A percentile compares a stretch with the other conserved stretches of the same genome.
These are phyloP conservation scores for Drosophila subquinaria DNA, from an alignment of 2,888 invertebrate genomes.

Conservation along the genomic window DNA sequence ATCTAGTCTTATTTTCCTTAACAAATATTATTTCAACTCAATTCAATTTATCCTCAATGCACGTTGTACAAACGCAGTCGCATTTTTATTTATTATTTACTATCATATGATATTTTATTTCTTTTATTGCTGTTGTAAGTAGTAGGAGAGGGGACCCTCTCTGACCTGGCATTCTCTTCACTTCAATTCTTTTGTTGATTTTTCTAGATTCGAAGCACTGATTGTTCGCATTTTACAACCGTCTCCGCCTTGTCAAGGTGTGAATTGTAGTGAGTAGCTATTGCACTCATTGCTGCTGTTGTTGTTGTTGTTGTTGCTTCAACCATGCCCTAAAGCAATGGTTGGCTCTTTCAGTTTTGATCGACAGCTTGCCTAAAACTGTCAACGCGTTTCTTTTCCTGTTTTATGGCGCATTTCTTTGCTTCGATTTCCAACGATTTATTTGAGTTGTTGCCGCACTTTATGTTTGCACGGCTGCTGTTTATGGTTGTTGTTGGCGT, in stretches of 20 bases:
- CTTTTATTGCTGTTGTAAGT: conserved; percentile 20
- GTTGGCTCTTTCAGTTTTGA: conserved; percentile 58
- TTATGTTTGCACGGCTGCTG: conserved; percentile 74
- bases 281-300: conserved; percentile 38
- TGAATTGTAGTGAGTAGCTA: conserved; percentile 56
- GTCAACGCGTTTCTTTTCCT: conserved; percentile 66
- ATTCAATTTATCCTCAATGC: conserved; percentile 24
- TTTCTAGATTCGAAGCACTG: conserved; percentile 79
- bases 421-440: conserved; percentile 73
- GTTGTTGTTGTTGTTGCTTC: conserved; percentile 18
- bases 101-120: conserved; percentile 50
- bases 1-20: conserved; percentile 26
- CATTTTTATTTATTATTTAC: conserved; percentile 31
- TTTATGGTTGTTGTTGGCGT: conserved; percentile 45
- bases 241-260: conserved; percentile 62
- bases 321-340: conserved; percentile 51
- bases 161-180: conserved; percentile 39
- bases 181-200: conserved; percentile 75
- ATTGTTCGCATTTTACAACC: conserved; percentile 73
- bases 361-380: conserved; percentile 82
- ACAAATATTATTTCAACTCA: conserved; percentile 31
- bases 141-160: not conserved
- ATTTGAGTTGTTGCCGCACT: conserved; percentile 65
- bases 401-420: conserved; percentile 74
- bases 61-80: conserved; percentile 5